A percentile compares a stretch with the other conserved stretches of the same genome.
phyloP scores from a whole-genome alignment of 1,140 invertebrate species.

The Gonatopus flavifemur region DNA sequence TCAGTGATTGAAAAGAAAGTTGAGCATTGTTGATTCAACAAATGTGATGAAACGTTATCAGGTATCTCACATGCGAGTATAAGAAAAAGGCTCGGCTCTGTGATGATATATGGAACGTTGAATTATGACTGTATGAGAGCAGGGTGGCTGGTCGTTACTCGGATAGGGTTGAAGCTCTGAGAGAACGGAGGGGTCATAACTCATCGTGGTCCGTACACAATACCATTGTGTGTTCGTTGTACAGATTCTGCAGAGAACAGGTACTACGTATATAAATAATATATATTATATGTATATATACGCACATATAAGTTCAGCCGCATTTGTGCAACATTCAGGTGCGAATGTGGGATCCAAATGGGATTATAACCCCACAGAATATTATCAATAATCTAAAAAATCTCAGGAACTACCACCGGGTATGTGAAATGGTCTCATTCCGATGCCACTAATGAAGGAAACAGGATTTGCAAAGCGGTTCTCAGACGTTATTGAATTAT shows the following conservation, averaged over 20 bases:
- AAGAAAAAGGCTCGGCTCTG: conserved; percentile 28
- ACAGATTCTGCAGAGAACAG: conserved; percentile 44
- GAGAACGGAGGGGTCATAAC: conserved; percentile 51
- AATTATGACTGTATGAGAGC: conserved; percentile 45
- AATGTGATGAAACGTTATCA: conserved; percentile 43
- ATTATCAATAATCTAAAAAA: no score
- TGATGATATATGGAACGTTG: conserved; percentile 47
- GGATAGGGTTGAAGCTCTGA: conserved; percentile 32
- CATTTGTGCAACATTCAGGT: no score
- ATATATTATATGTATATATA: conserved; percentile 8
- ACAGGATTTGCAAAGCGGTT: no score
- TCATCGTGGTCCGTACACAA: conserved; percentile 51
- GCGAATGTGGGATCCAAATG: no score
- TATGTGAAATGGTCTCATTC: no score
- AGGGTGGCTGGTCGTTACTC: no score
- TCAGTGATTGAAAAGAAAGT: no score
- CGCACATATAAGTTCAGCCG: not conserved
- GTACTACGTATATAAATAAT: conserved; percentile 28
- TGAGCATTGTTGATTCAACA: no score
- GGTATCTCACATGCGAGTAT: conserved; percentile 32
- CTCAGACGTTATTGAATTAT: no score
- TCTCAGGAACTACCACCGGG: no score
- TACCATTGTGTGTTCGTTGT: conserved; percentile 51
- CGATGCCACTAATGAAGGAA: no score
- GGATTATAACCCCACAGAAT: no score